phyloP scores from a whole-genome alignment of 2,113 vertebrate species.

The Dromiciops gliroides region DNA sequence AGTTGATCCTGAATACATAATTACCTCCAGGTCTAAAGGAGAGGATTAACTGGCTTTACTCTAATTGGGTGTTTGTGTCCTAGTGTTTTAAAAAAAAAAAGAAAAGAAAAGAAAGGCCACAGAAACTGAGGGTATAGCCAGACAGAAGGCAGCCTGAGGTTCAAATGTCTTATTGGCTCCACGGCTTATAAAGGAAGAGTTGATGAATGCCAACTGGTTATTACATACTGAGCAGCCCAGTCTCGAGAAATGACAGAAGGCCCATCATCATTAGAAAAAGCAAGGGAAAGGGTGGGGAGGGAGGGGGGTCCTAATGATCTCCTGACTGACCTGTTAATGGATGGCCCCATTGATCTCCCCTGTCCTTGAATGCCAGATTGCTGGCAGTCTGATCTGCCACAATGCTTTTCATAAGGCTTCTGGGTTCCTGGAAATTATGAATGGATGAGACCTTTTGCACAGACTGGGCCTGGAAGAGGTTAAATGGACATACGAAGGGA shows the following conservation, averaged over 20 bases:
- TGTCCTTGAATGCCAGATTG: conserved; percentile 63
- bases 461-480: conserved; percentile 20
- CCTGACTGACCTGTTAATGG: conserved; percentile 59
- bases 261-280: conserved; percentile 80
- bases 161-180: conserved; percentile 88
- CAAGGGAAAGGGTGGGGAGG: neutral
- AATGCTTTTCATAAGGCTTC: neutral
- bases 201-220: conserved; percentile 86
- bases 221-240: conserved; percentile 68
- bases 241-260: conserved; percentile 74
- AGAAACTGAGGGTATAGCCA: conserved; percentile 85
- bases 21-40: conserved; percentile 59
- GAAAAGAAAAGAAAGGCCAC: conserved; percentile 81
- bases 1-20: conserved; percentile 52
- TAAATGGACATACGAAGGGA: conserved; percentile 50
- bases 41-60: conserved; percentile 65
- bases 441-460: conserved; percentile 40
- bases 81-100: conserved; percentile 61
- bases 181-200: conserved; percentile 86
- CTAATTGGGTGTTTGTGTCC: conserved; percentile 76
- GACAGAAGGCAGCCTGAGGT: conserved; percentile 85
- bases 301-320: conserved; percentile 66
- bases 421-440: conserved; percentile 50
- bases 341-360: conserved; percentile 61
- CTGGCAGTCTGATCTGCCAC: conserved; percentile 63